These are phyloP conservation scores for Caenorhabditis angaria DNA, from an alignment of 2,888 invertebrate species.

Conservation along the genomic window DNA sequence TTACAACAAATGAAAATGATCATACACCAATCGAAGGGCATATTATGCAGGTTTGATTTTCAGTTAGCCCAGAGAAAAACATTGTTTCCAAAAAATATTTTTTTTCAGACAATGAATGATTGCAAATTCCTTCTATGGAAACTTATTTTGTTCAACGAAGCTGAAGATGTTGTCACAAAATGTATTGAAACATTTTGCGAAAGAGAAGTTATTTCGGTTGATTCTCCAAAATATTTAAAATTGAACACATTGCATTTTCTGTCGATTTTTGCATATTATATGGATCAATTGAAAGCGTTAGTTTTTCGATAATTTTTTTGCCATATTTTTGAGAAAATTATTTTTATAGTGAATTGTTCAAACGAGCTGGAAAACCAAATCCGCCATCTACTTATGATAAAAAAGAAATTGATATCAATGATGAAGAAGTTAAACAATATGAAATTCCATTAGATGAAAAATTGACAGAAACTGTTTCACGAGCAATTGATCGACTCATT, in stretches of 20 bases:
- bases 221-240: conserved; percentile 22
- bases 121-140: conserved; percentile 39
- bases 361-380: conserved; percentile 11
- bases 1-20: conserved; percentile 20
- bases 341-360: conserved; percentile 28
- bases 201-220: conserved; percentile 38
- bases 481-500: conserved; percentile 32
- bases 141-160: conserved; percentile 36
- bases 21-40: conserved; percentile 21
- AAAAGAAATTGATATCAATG: conserved; percentile 17
- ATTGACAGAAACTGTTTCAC: conserved; percentile 23
- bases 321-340: neutral
- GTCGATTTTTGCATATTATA: conserved; percentile 35
- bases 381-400: conserved; percentile 17
- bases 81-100: neutral
- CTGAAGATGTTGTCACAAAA: conserved; percentile 35
- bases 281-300: conserved; percentile 34
- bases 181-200: conserved; percentile 41
- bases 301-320: neutral
- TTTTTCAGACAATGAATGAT: conserved; percentile 27
- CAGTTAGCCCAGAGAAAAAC: neutral
- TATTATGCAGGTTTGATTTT: conserved; percentile 15
- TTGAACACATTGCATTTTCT: conserved; percentile 26
- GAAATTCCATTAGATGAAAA: conserved; percentile 22
- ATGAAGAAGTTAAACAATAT: conserved; percentile 25